Percentiles rank a stretch among this genome's conserved stretches.
These are phyloP conservation scores for Molossus alvarezi DNA, from an alignment of 2,797 vertebrate species.

Conservation along the genomic window DNA sequence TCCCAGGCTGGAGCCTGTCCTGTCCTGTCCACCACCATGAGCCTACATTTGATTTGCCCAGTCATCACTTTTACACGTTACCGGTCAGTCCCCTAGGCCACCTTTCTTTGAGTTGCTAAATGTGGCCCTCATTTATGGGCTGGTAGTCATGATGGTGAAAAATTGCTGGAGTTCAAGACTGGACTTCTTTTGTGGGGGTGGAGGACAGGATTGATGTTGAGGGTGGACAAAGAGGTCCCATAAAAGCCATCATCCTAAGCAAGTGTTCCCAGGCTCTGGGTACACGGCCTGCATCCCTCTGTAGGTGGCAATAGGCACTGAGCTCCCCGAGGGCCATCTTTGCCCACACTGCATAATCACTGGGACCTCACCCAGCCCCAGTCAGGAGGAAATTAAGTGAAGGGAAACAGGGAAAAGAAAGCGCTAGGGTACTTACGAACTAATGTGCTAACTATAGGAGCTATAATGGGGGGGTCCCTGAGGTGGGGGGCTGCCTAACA, in stretches of 20 bases:
- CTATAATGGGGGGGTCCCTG: background rate
- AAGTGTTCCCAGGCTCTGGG: background rate
- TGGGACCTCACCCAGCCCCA: background rate
- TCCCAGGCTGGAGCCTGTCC: background rate
- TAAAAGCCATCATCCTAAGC: background rate
- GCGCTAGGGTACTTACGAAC: background rate
- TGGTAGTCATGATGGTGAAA: background rate
- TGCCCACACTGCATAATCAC: background rate
- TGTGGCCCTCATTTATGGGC: background rate
- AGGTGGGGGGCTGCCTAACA: background rate
- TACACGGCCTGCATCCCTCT: background rate
- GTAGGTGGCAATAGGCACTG: background rate
- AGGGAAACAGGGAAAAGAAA: background rate
- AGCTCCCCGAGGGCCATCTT: background rate
- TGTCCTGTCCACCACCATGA: too few relatives aligned
- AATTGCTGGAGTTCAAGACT: background rate
- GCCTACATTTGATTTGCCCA: background rate
- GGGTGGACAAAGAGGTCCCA: background rate
- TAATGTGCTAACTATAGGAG: rapidly evolving
- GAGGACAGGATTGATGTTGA: background rate
- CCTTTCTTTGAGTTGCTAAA: slow-evolving; percentile 34
- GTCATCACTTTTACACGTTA: background rate
- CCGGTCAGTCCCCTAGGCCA: background rate
- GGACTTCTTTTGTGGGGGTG: background rate
- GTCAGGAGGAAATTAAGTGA: background rate